Evolutionary conservation across 1,140 invertebrate genomes (phyloP).

Genomic region (Polyergus mexicanus): DNA sequence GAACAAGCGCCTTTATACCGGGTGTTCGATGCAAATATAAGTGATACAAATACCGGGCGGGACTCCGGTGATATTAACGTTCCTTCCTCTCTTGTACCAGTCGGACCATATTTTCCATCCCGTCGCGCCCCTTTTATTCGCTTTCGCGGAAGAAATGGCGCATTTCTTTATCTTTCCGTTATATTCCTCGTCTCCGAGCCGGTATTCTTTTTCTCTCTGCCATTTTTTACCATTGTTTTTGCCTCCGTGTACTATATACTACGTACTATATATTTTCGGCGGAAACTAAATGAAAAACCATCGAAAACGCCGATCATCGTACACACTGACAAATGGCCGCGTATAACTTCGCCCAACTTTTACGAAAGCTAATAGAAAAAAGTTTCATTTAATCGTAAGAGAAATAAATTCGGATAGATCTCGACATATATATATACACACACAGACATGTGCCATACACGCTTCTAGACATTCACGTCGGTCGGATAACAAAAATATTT

Average conservation of each 20-base stretch:
- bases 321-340: neutral
- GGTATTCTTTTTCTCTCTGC: slow-evolving; percentile 14
- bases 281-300: slow-evolving; percentile 21
- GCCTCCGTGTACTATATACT: neutral
- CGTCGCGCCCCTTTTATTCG: slow-evolving; percentile 38
- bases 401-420: slow-evolving; percentile 22
- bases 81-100: slow-evolving; percentile 33
- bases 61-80: slow-evolving; percentile 47
- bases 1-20: slow-evolving; percentile 56
- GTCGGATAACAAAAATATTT: neutral
- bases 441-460: neutral
- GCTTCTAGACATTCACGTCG: neutral
- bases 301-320: slow-evolving; percentile 15
- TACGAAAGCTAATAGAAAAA: slow-evolving; percentile 10
- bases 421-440: neutral
- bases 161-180: slow-evolving; percentile 43
- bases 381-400: neutral
- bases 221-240: slow-evolving; percentile 35
- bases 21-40: slow-evolving; percentile 67
- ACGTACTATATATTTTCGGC: neutral
- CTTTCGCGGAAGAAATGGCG: slow-evolving; percentile 25
- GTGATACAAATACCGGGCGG: slow-evolving; percentile 20
- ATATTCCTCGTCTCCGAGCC: slow-evolving; percentile 3
- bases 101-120: slow-evolving; percentile 48
- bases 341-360: neutral